These are phyloP conservation scores for Plestiodon gilberti DNA, from an alignment of 2,113 vertebrate genomes.

Conservation along the genomic window DNA sequence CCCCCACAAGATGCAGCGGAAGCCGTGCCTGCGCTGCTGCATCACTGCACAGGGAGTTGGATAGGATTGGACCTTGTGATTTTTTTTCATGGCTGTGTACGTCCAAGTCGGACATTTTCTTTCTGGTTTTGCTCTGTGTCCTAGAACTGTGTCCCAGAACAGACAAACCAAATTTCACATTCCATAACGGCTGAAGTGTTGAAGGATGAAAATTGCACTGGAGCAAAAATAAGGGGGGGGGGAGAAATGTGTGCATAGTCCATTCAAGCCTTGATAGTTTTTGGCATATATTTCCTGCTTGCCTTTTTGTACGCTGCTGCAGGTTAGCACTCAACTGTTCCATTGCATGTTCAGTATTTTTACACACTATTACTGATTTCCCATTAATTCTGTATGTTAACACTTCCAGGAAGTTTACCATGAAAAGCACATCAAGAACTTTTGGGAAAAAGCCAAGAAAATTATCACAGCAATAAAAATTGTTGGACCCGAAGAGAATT, in stretches of 20 bases:
- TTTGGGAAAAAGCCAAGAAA: conserved; percentile 90
- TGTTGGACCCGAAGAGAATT: conserved; percentile 93
- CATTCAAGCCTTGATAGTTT: neutral
- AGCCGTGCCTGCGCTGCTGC: too few species aligned
- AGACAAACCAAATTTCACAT: neutral
- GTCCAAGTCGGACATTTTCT: neutral
- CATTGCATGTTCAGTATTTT: neutral
- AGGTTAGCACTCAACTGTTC: neutral
- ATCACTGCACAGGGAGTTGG: too few species aligned
- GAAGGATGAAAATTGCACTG: neutral
- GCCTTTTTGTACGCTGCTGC: neutral
- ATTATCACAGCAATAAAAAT: conserved; percentile 88
- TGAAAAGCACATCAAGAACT: conserved; percentile 94
- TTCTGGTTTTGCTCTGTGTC: neutral
- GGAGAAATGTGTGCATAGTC: neutral
- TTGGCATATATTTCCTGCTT: neutral
- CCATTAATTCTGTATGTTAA: conserved; percentile 54
- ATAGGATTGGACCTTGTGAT: too few species aligned
- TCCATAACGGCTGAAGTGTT: neutral
- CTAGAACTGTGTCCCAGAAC: neutral
- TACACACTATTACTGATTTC: conserved; percentile 12
- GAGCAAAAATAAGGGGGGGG: neutral
- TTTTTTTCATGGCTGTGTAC: too few species aligned
- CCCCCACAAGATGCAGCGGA: too few species aligned
- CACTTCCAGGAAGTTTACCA: conserved; percentile 94